Conservation (phyloP, 2,797 vertebrate genomes). For the Tiaroga cobitis region DNA sequence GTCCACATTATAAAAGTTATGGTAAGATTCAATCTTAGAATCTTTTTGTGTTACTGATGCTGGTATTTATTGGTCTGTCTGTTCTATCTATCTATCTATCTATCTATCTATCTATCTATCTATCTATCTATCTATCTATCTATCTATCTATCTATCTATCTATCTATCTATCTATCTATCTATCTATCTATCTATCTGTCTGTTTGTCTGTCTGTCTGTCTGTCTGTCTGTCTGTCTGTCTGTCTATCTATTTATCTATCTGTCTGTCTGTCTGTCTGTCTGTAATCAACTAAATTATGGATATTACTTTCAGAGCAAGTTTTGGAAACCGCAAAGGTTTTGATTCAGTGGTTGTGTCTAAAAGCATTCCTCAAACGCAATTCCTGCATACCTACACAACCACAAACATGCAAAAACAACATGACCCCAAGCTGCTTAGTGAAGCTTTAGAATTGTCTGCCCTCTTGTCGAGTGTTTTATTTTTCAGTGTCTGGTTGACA, state of each 20-base stretch:
- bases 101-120: no score
- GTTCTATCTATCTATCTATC: no score
- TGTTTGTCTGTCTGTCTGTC: not conserved
- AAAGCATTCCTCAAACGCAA: not conserved
- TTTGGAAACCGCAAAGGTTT: not conserved
- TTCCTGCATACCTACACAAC: conserved; percentile 13
- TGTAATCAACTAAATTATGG: not conserved
- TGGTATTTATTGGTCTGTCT: no score
- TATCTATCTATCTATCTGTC: no score
- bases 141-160: no score
- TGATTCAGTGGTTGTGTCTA: not conserved
- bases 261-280: not conserved
- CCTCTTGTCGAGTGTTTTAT: conserved; percentile 7
- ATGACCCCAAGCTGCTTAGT: conserved; percentile 34
- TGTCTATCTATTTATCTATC: no score
- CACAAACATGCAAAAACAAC: conserved; percentile 31
- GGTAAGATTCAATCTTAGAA: no score
- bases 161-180: no score
- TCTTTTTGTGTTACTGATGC: no score
- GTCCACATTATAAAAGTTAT: not conserved
- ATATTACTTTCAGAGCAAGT: not conserved
- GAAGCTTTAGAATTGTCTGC: conserved; percentile 40
- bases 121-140: no score
- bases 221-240: no score
- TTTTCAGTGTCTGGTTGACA: conserved; percentile 54